Base-by-base conservation (phyloP, 2,797 vertebrate species). In the Gorsachius magnificus region DNA sequence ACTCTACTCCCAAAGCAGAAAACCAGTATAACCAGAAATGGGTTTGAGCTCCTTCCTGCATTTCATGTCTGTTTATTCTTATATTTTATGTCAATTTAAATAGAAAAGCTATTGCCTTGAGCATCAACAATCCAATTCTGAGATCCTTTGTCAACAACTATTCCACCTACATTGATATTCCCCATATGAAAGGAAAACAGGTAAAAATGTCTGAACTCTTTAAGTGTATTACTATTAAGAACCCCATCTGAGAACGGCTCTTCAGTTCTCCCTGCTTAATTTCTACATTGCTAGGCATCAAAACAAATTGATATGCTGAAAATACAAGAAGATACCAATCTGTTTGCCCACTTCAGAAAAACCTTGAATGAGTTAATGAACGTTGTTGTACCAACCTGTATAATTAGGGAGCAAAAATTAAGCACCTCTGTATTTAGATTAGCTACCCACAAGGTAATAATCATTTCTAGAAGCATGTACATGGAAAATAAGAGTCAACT, bases 381-480 rank as follows among this genome's bases (percentile, higher is more conserved):
- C 94, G 54, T 31, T 70, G 19, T 17, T 89, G 48, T n/a, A 76
- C 24, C 48, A 74, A 80, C 57, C 43, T 56, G 11, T 54, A 6
- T 28, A 84, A 95, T 64, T 84, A 89, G 72, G 28, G 54, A 94
- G 33, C 63, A 94, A 93, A 83, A 80, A 64, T 78, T 69, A 87
- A 94, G 50, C 38, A 87, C 17, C 45, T 76, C 83, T 54, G 45
- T 50, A 87, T 87, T 95, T 85, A 82, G 56, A 56, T 86, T 50
- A 76, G n/a, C 79, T 79, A 88, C 36, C 48, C 10, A 4, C n/a
- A 45, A 82, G 50, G 33, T 33, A 65, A 17, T n/a, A 82, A 60
- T 64, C 4, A 92, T 75, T 87, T 58, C 70, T 63, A 61, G n/a
- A 75, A 88, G 28, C 13, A 21, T 28, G 84, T 4, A 36, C 13